Conservation (phyloP, 2,797 vertebrate species). For the Muscicapa striata region DNA sequence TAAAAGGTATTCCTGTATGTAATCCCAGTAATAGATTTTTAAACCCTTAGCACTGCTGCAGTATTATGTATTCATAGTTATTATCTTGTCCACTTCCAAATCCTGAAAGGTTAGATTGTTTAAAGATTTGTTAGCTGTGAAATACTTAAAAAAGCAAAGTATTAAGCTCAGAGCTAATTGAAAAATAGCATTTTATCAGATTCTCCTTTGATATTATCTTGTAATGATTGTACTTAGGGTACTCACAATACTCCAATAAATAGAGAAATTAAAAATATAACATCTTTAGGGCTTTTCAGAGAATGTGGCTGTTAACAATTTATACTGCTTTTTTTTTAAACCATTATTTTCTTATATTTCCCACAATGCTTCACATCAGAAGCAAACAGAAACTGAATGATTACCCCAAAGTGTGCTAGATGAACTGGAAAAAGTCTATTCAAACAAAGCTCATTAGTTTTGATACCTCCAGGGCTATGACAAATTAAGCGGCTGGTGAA, state of each 20-base stretch:
- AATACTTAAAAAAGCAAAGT: constrained; percentile 69
- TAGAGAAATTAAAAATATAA: constrained; percentile 75
- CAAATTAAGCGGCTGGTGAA: constrained; percentile 86
- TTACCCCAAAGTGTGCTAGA: constrained; percentile 89
- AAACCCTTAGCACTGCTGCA: constrained; percentile 61
- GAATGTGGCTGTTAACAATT: constrained; percentile 73
- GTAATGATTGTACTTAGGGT: constrained; percentile 70
- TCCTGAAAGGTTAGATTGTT: constrained; percentile 76
- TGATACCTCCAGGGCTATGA: constrained; percentile 88
- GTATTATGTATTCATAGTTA: constrained; percentile 65
- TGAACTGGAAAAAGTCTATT: constrained; percentile 91
- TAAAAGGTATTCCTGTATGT: constrained; percentile 63
- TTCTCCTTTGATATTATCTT: constrained; percentile 67
- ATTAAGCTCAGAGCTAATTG: constrained; percentile 73
- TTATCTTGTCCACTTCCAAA: constrained; percentile 77
- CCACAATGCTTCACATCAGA: constrained; percentile 81
- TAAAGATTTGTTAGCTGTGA: constrained; percentile 77
- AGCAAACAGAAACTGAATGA: constrained; percentile 87
- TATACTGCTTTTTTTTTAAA: constrained; percentile 70
- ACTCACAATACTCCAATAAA: constrained; percentile 72
- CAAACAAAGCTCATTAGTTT: constrained; percentile 90
- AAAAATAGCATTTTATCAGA: constrained; percentile 74
- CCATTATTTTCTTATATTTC: constrained; percentile 80
- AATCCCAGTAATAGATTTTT: constrained; percentile 72
- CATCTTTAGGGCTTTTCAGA: constrained; percentile 74